phyloP scores from a whole-genome alignment of 1,140 invertebrate species.

The Drosophila kurseongensis region DNA sequence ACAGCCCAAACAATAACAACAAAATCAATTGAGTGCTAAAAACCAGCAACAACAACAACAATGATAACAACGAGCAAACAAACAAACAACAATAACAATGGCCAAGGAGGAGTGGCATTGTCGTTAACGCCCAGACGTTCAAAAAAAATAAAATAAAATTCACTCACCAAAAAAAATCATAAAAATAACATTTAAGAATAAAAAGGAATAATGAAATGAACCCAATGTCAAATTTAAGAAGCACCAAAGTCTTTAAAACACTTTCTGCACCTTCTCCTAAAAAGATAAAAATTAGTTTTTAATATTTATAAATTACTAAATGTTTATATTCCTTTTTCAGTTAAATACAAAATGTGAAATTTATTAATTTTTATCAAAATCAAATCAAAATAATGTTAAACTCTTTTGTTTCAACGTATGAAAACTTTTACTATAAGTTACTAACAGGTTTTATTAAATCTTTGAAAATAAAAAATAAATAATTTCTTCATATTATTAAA shows the following conservation, averaged over 20 bases:
- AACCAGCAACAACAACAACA: constrained; percentile 65
- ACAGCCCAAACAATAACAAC: constrained; percentile 28
- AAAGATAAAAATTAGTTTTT: no score
- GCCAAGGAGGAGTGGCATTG: constrained; percentile 4
- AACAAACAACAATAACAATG: constrained; percentile 36
- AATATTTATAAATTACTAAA: no score
- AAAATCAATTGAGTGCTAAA: constrained; percentile 79
- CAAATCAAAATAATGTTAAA: no score
- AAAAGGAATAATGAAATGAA: not conserved
- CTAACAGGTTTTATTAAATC: no score
- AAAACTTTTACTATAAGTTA: no score
- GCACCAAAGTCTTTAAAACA: not conserved
- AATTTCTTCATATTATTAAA: no score
- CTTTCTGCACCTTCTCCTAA: no score
- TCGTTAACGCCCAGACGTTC: constrained; percentile 7
- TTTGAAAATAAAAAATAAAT: no score
- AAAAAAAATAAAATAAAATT: not conserved
- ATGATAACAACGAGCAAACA: constrained; percentile 47
- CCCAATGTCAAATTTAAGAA: not conserved
- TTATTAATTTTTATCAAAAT: no score
- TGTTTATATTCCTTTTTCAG: no score
- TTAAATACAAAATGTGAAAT: no score
- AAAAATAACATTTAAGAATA: not conserved
- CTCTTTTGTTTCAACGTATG: no score
- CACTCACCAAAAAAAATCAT: not conserved